Conservation (phyloP, 2,113 vertebrate species). For the Rutilus rutilus region DNA sequence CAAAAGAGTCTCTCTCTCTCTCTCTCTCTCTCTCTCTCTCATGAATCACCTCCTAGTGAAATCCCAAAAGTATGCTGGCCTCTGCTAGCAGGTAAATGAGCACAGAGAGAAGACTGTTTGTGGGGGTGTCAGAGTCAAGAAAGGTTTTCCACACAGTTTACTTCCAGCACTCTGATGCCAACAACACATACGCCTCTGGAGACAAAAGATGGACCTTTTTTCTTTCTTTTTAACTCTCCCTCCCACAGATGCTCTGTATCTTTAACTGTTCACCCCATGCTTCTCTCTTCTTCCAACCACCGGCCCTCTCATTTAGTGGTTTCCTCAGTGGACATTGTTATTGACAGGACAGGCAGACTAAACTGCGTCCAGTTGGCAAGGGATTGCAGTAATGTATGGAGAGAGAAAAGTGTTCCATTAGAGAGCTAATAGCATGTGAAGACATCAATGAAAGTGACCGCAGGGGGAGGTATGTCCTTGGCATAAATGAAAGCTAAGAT, state of each 20-base stretch:
- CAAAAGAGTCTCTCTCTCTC: background rate
- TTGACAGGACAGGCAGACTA: conserved; percentile 39
- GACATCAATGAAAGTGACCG: conserved; percentile 9
- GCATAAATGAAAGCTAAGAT: background rate
- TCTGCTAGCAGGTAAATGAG: conserved; percentile 43
- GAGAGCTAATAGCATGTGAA: conserved; percentile 13
- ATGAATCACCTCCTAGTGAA: background rate
- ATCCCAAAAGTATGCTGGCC: background rate
- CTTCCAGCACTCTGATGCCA: background rate
- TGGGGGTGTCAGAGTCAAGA: conserved; percentile 16
- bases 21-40: no score
- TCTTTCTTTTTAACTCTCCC: conserved; percentile 11
- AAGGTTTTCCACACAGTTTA: conserved; percentile 31
- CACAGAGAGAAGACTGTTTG: background rate
- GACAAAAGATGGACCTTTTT: conserved; percentile 16
- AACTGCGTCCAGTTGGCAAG: conserved; percentile 58
- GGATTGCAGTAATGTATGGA: conserved; percentile 52
- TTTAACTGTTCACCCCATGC: background rate
- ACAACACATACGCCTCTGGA: conserved; percentile 18
- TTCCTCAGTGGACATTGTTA: conserved; percentile 33
- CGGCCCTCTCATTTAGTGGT: background rate
- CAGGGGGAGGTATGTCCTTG: conserved; percentile 3
- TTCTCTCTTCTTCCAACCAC: background rate
- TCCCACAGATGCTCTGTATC: background rate
- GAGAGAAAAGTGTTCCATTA: background rate